phyloP scores from a whole-genome alignment of 1,140 invertebrate species.

The Pseudachorutes palmiensis region DNA sequence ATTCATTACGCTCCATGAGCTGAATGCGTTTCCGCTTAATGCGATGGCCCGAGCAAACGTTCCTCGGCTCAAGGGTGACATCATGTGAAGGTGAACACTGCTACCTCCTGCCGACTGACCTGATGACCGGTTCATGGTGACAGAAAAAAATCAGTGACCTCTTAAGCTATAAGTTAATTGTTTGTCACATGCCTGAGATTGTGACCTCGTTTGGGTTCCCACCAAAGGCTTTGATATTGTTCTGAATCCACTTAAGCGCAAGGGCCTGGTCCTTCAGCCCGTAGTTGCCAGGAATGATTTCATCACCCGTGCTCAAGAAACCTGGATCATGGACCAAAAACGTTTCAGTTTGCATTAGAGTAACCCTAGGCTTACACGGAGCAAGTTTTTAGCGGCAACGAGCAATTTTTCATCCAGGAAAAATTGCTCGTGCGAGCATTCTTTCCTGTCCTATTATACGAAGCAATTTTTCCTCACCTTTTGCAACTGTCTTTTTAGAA shows the following conservation, averaged over 20 bases:
- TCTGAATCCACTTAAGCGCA: conserved; percentile 21
- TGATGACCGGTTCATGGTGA: neutral
- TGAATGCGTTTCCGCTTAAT: neutral
- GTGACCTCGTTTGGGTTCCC: neutral
- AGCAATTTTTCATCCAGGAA: no score
- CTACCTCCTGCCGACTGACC: conserved; percentile 7
- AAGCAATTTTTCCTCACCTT: no score
- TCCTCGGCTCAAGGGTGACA: neutral
- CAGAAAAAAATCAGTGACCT: neutral
- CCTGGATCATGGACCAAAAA: neutral
- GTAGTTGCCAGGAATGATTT: conserved; percentile 16
- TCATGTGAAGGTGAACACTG: conserved; percentile 11
- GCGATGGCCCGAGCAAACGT: conserved; percentile 2
- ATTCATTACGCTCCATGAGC: neutral
- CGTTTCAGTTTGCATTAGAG: no score
- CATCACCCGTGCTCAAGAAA: conserved; percentile 23
- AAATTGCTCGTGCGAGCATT: no score
- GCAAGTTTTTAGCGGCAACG: no score
- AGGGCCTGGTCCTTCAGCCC: conserved; percentile 26
- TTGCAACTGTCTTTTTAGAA: no score
- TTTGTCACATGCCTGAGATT: neutral
- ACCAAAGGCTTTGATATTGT: conserved; percentile 4
- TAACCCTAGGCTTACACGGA: no score
- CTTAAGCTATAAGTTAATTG: neutral
- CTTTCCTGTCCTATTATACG: no score